Conservation (phyloP, 1,140 invertebrate genomes). For the Micrasema minimum region DNA sequence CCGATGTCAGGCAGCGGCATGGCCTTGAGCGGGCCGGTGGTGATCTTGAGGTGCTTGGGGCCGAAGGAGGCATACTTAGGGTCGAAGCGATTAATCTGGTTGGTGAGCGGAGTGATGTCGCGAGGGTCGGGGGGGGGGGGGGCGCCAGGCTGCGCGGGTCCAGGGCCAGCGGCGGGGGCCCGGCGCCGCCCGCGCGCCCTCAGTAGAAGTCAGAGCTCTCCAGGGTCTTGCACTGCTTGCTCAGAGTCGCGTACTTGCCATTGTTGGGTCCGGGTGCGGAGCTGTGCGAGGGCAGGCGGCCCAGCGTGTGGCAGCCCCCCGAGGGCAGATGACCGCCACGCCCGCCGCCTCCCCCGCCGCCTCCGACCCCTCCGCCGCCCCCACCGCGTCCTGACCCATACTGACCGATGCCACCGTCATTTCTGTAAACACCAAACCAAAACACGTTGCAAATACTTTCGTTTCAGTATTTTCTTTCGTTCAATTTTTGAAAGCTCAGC, state of each 20-base stretch:
- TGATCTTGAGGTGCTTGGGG: constrained; percentile 66
- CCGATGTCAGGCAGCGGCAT: constrained; percentile 43
- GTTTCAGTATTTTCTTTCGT: constrained; percentile 3
- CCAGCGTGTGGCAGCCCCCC: constrained; percentile 65
- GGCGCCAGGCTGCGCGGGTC: constrained; percentile 54
- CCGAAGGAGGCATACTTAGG: constrained; percentile 72
- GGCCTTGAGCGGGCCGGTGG: constrained; percentile 14
- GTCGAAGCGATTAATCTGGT: constrained; percentile 70
- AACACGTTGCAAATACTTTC: constrained; percentile 53
- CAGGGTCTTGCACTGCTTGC: constrained; percentile 94
- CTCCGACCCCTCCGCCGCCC: constrained; percentile 62
- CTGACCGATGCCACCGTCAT: constrained; percentile 47
- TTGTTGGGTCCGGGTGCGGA: constrained; percentile 69
- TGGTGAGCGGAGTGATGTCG: constrained; percentile 58
- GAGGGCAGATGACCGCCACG: constrained; percentile 56
- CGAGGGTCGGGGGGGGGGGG: constrained; percentile 54
- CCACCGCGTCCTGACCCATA: constrained; percentile 49
- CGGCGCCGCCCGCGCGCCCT: constrained; percentile 76
- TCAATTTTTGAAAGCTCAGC: neutral
- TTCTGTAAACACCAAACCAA: constrained; percentile 51
- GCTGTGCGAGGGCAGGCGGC: constrained; percentile 62
- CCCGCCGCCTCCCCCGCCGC: constrained; percentile 61
- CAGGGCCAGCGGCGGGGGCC: constrained; percentile 62
- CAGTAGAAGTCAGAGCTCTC: constrained; percentile 95
- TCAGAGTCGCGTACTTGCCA: constrained; percentile 89